Base-by-base conservation (phyloP, 2,113 vertebrate species). In the Miniopterus natalensis region DNA sequence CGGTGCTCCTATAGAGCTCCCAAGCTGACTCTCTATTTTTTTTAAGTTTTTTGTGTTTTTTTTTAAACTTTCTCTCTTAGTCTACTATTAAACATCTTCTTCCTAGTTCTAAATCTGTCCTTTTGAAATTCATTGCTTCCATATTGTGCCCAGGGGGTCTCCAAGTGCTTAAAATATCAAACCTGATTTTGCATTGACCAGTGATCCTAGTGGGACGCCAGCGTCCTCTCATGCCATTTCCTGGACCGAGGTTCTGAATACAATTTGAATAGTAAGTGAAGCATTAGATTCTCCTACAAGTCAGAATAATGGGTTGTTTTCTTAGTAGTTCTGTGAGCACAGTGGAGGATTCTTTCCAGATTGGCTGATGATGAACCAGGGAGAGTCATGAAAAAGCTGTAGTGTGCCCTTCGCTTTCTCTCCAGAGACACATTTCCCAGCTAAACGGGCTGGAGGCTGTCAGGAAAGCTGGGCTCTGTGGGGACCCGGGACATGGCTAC, bases 91-190 rank as follows among this genome's bases (percentile, higher is more conserved):
- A 92, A 74, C 15, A 63, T 87, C 47, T 68, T 85, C 53, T 86
- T 75, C 47, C 51, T 18, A 81, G 23, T 77, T 86, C 57, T 42
- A 79, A 92, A 81, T 49, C 70, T 92, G 59, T 80, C 15, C 21
- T 57, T 96, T 78, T 45, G 13, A 90, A 86, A 51, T 66, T 73
- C n/a, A 13, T 23, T 66, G 23, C 74, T 83, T 86, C 57, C 68
- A 14, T 45, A 20, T 53, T 8, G 65, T 20, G 8, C 20, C 21
- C 2, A 18, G 31, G 17, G 73, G 68, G 6, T 49, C 87, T 21
- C 77, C 27, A 23, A 53, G 25, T 2, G 6, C 51, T 25, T 74
- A 79, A 66, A 53, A 40, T 55, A 80, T 29, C 77, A 47, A 42
- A 45, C 18, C 36, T 31, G 63, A 57, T 1, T 15, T 53, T 31